Evolutionary conservation across 2,888 invertebrate species (phyloP), one percentile per base, ranked within the genome.

Genomic region (Brenthis hecate): DNA sequence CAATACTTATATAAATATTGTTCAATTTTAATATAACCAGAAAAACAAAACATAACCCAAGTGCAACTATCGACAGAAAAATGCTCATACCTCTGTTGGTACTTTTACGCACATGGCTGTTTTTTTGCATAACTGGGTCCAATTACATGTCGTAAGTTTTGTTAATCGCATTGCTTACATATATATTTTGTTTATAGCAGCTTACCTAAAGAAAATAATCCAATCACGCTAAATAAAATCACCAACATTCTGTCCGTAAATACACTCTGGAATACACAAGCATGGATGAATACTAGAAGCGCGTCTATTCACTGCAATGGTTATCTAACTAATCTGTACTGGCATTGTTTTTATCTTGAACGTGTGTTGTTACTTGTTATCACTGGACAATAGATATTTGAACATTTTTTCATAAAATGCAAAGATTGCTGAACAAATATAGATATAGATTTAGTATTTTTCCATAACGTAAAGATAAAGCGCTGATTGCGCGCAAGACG

Each of bases 291-390:
- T 70, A 74, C 71, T 75, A 74, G 76, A 75, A 77, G 76, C 80
- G 78, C 77, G 75, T 78, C 75, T 75, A 74, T 74, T 76, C 76
- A 74, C 79, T 75, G 78, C 79, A 74, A 75, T 79, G 81, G 81
- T 83, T 87, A 87, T 87, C 85, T 74, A 72, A 87, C 86, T 90
- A 89, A 88, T 88, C 87, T 85, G 69, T 70, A 74, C 71, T 73
- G 75, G 79, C 79, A 80, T 80, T 76, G 77, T 75, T 80, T 76
- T 88, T 88, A 88, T 89, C 89, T 85, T 74, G 80, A 76, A 73
- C 79, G 74, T 75, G 72, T 76, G 72, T 74, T 75, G 80, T 87
- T 91, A 90, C 72, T 74, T 75, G 80, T 87, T 91, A 90, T 90
- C 91, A 80, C 73, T 76, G 77, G 80, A 76, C 79, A 79, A 79